These are phyloP conservation scores for Melipona bicolor DNA, from an alignment of 2,888 invertebrate genomes.

Conservation along the genomic window DNA sequence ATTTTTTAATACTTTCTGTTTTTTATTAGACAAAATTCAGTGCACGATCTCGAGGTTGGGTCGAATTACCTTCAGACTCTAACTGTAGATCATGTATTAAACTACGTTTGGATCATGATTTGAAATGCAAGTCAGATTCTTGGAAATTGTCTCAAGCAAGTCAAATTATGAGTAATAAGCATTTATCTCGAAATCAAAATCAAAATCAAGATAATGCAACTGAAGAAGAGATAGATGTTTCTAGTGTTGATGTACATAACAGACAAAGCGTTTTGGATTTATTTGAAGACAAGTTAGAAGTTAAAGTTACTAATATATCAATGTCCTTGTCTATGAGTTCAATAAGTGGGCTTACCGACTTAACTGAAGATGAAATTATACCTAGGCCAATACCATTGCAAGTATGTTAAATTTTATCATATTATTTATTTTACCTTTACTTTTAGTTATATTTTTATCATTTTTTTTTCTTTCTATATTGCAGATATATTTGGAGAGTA, in stretches of 20 bases:
- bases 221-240: slow-evolving; percentile 80
- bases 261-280: slow-evolving; percentile 83
- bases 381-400: slow-evolving; percentile 92
- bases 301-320: slow-evolving; percentile 88
- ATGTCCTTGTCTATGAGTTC: slow-evolving; percentile 92
- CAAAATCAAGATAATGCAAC: slow-evolving; percentile 58
- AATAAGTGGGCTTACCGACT: slow-evolving; percentile 91
- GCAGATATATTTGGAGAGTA: slow-evolving; percentile 90
- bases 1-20: slow-evolving; percentile 60
- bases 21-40: slow-evolving; percentile 90
- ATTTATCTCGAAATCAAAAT: slow-evolving; percentile 68
- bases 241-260: slow-evolving; percentile 83
- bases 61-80: slow-evolving; percentile 86
- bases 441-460: not conserved
- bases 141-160: slow-evolving; percentile 74
- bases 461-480: slow-evolving; percentile 58
- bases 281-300: slow-evolving; percentile 86
- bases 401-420: slow-evolving; percentile 83
- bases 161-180: slow-evolving; percentile 68
- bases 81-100: slow-evolving; percentile 86
- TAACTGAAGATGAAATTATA: slow-evolving; percentile 94
- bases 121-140: slow-evolving; percentile 82
- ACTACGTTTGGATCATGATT: slow-evolving; percentile 87
- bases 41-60: slow-evolving; percentile 92
- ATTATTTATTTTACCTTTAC: not conserved